phyloP scores from a whole-genome alignment of 1,140 invertebrate genomes.

The Pseudomyrmex concolor region DNA sequence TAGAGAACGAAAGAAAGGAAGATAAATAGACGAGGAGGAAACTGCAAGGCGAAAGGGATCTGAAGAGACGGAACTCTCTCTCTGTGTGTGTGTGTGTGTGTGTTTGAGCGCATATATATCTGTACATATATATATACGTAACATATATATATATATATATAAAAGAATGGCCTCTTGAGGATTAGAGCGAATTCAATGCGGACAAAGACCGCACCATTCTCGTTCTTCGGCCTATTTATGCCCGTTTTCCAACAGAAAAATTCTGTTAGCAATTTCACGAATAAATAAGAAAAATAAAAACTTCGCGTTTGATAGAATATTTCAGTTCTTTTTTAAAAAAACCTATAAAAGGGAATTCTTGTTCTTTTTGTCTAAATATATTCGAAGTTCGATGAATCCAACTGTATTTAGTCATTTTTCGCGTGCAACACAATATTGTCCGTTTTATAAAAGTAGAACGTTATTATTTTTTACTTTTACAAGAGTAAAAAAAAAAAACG shows the following conservation, averaged over 20 bases:
- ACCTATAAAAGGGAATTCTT: no score
- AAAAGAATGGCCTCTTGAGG: slow-evolving; percentile 53
- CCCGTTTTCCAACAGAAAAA: slow-evolving; percentile 1
- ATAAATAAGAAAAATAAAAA: not conserved
- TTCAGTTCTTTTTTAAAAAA: no score
- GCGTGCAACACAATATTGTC: not conserved
- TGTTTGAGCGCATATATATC: no score
- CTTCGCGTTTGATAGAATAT: no score
- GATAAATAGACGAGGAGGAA: slow-evolving; percentile 38
- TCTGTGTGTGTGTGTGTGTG: no score
- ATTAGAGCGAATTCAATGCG: slow-evolving; percentile 64
- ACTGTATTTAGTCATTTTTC: not conserved
- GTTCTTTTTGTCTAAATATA: not conserved
- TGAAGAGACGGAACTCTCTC: slow-evolving; percentile 42
- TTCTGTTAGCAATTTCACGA: not conserved
- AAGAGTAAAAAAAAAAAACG: not conserved
- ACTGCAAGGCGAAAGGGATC: slow-evolving; percentile 6
- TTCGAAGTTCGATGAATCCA: no score
- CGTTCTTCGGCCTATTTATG: slow-evolving; percentile 1
- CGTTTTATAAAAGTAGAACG: not conserved
- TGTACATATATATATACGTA: no score
- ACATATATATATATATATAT: no score
- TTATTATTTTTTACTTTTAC: not conserved
- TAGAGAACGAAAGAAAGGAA: slow-evolving; percentile 49
- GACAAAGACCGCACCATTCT: slow-evolving; percentile 66